Base-by-base conservation (phyloP, 2,888 invertebrate species). In the Sialis lutaria region DNA sequence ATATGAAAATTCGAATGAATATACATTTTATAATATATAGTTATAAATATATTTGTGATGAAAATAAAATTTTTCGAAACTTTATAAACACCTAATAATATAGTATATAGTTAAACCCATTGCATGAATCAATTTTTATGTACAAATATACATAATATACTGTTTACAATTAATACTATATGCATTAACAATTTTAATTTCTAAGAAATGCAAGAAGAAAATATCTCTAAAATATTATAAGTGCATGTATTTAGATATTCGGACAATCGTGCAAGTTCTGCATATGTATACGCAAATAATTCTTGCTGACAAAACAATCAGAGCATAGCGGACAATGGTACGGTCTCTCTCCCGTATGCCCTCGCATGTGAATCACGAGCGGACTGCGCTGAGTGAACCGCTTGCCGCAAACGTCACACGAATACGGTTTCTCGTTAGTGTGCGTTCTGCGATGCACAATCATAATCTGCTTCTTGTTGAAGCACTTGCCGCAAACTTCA, bases 341-440 rank as follows among this genome's bases (percentile, higher is more conserved):
- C 40, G 65, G 69, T 48, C 67, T 69, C 7, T 68, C 67, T 13
- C 66, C 48, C 5, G 49, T 49, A 35, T 53, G 52, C 5, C 45
- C 44, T 2, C 53, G 47, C 47, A 49, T 46, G 51, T 70, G 70
- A 46, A 69, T 67, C 7, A 67, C 67, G 9, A 70, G 55, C 1
- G 67, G 66, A 9, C 67, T 66, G 22, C 65, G 59, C 53, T 70
- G 70, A 1, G 68, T 67, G 54, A 70, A 70, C 4, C 65, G 61
- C 50, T 67, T 68, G 2, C 63, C 63, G 46, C 70, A 70, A 45
- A 63, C 61, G 43, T 67, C 65, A 52, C 70, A 70, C 47, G 63
- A 64, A 56, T 67, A 70, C 1, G 70, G 70, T 44, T 68, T 69
- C 47, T 68, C 69, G 0, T 69, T 70, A 1, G 68, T 68, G 49